A percentile compares a stretch with the other conserved stretches of the same genome.
Conservation (phyloP, 2,888 invertebrate species). For the Xestoiulus laeticollis region DNA sequence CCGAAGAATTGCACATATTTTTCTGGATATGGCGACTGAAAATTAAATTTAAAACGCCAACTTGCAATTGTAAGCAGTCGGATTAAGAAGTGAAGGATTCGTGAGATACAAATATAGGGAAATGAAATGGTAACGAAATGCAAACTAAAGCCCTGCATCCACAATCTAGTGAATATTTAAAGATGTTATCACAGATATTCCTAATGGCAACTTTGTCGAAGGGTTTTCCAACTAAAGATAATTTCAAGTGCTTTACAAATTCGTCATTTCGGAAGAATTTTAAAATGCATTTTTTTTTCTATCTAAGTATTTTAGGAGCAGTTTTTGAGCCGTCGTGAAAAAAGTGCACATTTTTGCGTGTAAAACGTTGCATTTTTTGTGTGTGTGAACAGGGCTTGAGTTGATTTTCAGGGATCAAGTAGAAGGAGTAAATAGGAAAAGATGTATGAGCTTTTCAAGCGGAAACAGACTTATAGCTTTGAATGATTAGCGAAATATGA, state of each 20-base stretch:
- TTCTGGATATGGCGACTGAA: background rate
- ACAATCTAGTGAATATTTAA: background rate
- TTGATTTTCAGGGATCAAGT: background rate
- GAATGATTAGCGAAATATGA: conserved; percentile 5
- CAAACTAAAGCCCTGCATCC: background rate
- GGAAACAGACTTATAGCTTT: conserved; percentile 9
- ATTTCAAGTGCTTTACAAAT: background rate
- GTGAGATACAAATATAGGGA: background rate
- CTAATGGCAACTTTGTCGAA: conserved; percentile 16
- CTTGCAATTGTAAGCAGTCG: background rate
- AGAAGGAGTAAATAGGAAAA: conserved; percentile 23
- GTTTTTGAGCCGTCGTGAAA: conserved; percentile 30
- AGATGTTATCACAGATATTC: conserved; percentile 5
- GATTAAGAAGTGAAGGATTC: background rate
- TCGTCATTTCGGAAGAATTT: background rate
- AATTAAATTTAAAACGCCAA: background rate
- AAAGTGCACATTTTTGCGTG: background rate
- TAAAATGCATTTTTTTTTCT: too few relatives aligned
- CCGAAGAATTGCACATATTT: background rate
- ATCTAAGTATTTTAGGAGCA: background rate
- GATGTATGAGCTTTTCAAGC: conserved; percentile 30
- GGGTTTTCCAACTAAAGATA: background rate
- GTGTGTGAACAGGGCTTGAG: conserved; percentile 20
- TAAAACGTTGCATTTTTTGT: conserved; percentile 27
- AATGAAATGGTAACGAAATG: background rate